phyloP scores from a whole-genome alignment of 2,888 invertebrate species.

The Calephelis perditalis region DNA sequence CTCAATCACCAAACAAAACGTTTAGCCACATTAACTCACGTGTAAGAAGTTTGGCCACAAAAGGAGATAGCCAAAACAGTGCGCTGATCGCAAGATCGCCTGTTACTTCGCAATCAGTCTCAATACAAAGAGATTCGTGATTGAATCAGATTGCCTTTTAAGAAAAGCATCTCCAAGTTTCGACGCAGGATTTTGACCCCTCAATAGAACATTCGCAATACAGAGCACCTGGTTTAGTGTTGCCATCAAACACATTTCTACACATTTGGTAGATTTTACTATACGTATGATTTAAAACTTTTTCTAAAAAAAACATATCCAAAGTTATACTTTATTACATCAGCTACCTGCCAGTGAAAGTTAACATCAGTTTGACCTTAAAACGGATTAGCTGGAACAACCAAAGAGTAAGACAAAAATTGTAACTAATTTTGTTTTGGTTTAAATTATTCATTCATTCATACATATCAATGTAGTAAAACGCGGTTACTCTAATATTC shows the following conservation, averaged over 20 bases:
- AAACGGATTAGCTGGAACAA: too few relatives aligned
- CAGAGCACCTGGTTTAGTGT: background rate
- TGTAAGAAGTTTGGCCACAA: conserved; percentile 18
- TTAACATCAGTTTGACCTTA: too few relatives aligned
- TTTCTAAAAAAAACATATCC: too few relatives aligned
- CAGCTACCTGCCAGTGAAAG: too few relatives aligned
- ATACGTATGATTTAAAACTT: too few relatives aligned
- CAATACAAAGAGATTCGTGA: conserved; percentile 42
- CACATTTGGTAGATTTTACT: too few relatives aligned
- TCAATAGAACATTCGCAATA: background rate
- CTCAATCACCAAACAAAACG: background rate
- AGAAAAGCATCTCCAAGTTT: conserved; percentile 15
- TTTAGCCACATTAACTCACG: conserved; percentile 3
- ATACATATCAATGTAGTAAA: too few relatives aligned
- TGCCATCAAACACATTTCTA: background rate
- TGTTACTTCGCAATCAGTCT: conserved; percentile 48
- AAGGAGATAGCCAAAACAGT: conserved; percentile 46
- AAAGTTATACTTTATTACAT: too few relatives aligned
- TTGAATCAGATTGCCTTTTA: conserved; percentile 31
- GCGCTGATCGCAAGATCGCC: conserved; percentile 36
- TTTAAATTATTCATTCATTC: too few relatives aligned
- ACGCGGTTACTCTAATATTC: too few relatives aligned
- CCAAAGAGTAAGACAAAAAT: too few relatives aligned
- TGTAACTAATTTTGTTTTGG: too few relatives aligned
- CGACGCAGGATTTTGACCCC: conserved; percentile 27